phyloP scores from a whole-genome alignment of 2,113 vertebrate genomes.

The Bubalus kerabau region DNA sequence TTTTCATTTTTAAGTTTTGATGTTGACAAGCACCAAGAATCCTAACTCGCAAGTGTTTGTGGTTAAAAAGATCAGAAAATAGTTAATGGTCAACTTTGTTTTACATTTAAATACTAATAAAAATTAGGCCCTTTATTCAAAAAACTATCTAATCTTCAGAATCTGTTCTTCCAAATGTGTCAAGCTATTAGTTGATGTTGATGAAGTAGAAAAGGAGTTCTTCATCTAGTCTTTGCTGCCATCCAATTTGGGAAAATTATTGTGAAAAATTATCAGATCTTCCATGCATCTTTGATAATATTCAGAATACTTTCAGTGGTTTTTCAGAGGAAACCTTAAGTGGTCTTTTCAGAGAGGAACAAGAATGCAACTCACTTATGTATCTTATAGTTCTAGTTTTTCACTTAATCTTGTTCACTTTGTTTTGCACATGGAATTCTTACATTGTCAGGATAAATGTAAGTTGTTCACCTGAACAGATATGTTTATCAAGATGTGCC shows the following conservation, averaged over 20 bases:
- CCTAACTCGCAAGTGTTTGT: background rate
- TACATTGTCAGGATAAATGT: slow-evolving; percentile 36
- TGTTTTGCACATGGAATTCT: slow-evolving; percentile 25
- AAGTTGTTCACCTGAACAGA: slow-evolving; percentile 10
- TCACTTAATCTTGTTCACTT: slow-evolving; percentile 1
- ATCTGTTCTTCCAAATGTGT: background rate
- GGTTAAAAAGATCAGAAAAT: background rate
- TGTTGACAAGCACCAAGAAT: background rate
- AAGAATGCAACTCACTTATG: background rate
- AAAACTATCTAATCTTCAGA: slow-evolving; percentile 17
- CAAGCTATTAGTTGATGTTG: background rate
- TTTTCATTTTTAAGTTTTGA: slow-evolving; percentile 1
- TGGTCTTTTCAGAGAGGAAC: background rate
- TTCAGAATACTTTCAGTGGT: background rate
- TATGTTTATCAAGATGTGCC: slow-evolving; percentile 46
- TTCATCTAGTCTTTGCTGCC: background rate
- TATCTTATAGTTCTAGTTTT: slow-evolving; percentile 26
- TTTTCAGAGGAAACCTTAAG: background rate
- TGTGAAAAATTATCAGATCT: background rate
- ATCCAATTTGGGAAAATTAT: background rate
- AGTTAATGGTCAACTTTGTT: background rate
- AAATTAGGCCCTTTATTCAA: background rate
- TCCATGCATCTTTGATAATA: background rate
- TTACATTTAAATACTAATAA: background rate
- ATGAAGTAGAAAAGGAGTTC: background rate